Conservation (phyloP, 2,888 invertebrate genomes). For the Athrips mouffetella region DNA sequence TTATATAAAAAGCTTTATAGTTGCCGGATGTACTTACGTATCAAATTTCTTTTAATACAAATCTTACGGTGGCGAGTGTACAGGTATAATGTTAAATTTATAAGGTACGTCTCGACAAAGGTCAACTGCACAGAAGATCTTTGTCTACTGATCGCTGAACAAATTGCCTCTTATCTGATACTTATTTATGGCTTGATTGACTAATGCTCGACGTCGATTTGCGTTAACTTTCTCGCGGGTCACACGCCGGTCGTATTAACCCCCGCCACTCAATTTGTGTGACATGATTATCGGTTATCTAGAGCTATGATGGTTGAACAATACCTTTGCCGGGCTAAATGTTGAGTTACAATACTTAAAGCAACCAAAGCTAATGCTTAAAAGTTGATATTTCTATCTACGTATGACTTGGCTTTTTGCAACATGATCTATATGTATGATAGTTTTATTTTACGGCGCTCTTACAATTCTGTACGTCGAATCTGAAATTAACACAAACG, state of each 20-base stretch:
- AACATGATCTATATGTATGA: too few relatives aligned
- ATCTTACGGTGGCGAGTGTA: too few relatives aligned
- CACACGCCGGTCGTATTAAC: conserved; percentile 21
- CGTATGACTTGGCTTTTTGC: too few relatives aligned
- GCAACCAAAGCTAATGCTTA: conserved; percentile 3
- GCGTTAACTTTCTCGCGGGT: conserved; percentile 19
- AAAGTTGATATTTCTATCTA: too few relatives aligned
- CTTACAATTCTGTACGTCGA: too few relatives aligned
- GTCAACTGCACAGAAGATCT: conserved; percentile 13
- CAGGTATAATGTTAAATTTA: not conserved
- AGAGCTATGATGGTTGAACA: conserved; percentile 18
- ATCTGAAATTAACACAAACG: too few relatives aligned
- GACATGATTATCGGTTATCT: conserved; percentile 22
- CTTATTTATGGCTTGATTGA: conserved; percentile 25
- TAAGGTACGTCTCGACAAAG: not conserved
- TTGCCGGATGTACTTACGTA: too few relatives aligned
- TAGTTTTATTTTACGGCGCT: too few relatives aligned
- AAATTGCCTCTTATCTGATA: conserved; percentile 21
- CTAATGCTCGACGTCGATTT: conserved; percentile 20
- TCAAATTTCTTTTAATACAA: too few relatives aligned
- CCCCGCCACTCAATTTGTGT: conserved; percentile 19
- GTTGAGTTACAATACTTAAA: conserved; percentile 5
- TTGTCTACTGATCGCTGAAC: conserved; percentile 16
- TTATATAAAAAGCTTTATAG: too few relatives aligned
- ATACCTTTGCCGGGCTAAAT: conserved; percentile 10